Percentiles rank a stretch among this genome's conserved stretches.
Conservation (phyloP, 2,888 invertebrate genomes). For the Cephus runcator region DNA sequence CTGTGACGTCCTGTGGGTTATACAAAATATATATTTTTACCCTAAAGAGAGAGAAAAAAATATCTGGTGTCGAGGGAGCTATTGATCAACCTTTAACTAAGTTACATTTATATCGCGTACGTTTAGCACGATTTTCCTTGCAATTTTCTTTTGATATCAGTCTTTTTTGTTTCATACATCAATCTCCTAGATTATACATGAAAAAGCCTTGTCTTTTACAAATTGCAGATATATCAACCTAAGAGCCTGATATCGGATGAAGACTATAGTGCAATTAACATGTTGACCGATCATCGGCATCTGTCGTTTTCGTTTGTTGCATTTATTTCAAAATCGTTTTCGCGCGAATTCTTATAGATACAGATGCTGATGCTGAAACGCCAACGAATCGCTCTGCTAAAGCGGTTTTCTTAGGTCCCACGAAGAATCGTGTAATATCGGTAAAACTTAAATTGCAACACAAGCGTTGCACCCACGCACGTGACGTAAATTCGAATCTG, state of each 20-base stretch:
- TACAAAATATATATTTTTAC: neutral
- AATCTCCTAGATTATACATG: neutral
- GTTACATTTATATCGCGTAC: neutral
- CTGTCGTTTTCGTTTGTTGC: neutral
- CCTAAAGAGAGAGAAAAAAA: neutral
- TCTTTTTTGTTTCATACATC: neutral
- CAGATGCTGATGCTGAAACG: neutral
- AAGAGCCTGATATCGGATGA: neutral
- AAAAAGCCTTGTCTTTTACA: neutral
- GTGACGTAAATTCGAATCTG: neutral
- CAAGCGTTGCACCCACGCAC: neutral
- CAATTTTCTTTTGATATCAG: neutral
- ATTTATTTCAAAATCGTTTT: neutral
- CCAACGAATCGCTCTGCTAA: neutral
- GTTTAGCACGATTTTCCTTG: neutral
- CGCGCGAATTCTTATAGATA: neutral
- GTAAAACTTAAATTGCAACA: neutral
- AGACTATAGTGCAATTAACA: neutral
- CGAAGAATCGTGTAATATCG: neutral
- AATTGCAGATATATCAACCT: neutral
- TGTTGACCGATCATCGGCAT: neutral
- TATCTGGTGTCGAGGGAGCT: neutral
- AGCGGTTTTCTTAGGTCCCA: neutral
- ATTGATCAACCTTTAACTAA: neutral
- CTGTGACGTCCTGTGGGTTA: neutral